Evolutionary conservation across 2,888 invertebrate genomes (phyloP).

Genomic region (Stenurella melanura): DNA sequence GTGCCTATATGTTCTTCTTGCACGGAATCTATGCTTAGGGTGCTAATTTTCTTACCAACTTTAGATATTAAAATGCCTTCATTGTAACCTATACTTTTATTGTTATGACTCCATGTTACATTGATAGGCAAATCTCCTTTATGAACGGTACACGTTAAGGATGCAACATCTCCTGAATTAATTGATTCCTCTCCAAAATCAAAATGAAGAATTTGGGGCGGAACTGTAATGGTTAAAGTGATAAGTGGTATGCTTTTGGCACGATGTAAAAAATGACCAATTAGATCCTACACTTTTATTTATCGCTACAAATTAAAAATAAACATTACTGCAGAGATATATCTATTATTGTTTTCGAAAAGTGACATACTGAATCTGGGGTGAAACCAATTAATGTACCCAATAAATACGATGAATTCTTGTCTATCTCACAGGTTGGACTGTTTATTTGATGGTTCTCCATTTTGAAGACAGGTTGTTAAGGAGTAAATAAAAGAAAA

Average conservation of each 20-base stretch:
- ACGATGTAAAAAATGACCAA: too few species aligned
- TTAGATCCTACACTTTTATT: too few species aligned
- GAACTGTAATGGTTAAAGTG: conserved; percentile 61
- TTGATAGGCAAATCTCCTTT: conserved; percentile 85
- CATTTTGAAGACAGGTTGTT: background rate
- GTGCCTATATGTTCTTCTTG: conserved; percentile 75
- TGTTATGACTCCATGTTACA: conserved; percentile 86
- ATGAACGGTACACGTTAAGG: conserved; percentile 81
- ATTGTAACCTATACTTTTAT: conserved; percentile 73
- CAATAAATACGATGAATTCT: too few species aligned
- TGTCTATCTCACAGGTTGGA: too few species aligned
- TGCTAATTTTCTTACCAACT: conserved; percentile 79
- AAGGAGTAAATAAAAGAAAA: background rate
- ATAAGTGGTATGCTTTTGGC: background rate
- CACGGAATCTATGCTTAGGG: conserved; percentile 78
- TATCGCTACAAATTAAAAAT: too few species aligned
- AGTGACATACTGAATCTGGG: too few species aligned
- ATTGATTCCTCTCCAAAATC: conserved; percentile 77
- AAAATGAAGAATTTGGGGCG: conserved; percentile 77
- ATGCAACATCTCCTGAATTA: conserved; percentile 82
- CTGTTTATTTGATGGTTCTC: background rate
- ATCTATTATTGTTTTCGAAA: too few species aligned
- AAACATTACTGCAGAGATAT: too few species aligned
- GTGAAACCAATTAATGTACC: too few species aligned
- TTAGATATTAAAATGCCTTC: conserved; percentile 76